phyloP scores from a whole-genome alignment of 92 coral and sea anemone genomes.

The Pocillopora meandrina region DNA sequence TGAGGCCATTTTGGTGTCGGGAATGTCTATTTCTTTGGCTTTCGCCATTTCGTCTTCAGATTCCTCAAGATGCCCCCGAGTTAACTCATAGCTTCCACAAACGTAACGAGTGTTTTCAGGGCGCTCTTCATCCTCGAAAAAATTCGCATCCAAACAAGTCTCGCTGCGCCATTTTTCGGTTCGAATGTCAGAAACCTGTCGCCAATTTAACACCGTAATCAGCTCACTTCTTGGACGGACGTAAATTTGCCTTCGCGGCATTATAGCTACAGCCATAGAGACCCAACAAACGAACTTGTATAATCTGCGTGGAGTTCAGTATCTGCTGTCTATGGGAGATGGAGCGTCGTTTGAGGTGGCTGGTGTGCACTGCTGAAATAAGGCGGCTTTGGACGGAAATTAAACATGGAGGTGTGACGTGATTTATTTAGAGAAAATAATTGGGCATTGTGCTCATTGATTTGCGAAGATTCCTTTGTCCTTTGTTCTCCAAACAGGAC shows the following conservation, averaged over 20 bases:
- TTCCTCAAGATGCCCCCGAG: neutral
- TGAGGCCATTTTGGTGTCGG: neutral
- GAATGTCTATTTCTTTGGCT: neutral
- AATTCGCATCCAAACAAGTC: slow-evolving; percentile 29
- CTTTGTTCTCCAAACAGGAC: slow-evolving; percentile 34
- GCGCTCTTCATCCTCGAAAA: slow-evolving; percentile 16
- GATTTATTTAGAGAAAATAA: slow-evolving; percentile 23
- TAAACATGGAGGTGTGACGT: slow-evolving; percentile 44
- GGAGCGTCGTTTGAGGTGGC: neutral
- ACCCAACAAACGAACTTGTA: neutral
- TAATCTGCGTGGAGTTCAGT: neutral
- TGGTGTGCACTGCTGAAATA: neutral
- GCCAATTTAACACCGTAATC: slow-evolving; percentile 42
- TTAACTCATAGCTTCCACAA: slow-evolving; percentile 43
- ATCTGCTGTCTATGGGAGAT: neutral
- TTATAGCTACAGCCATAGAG: neutral
- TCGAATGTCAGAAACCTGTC: slow-evolving; percentile 25
- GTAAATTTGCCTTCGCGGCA: slow-evolving; percentile 24
- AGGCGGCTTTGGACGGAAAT: slow-evolving; percentile 36
- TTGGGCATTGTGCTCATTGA: slow-evolving; percentile 22
- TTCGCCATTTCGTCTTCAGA: slow-evolving; percentile 15
- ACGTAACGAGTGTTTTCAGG: slow-evolving; percentile 4
- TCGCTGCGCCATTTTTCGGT: slow-evolving; percentile 12
- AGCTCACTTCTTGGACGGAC: slow-evolving; percentile 40
- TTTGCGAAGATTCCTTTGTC: slow-evolving; percentile 32